These are phyloP conservation scores for Carassius carassius DNA, from an alignment of 2,113 vertebrate genomes.

Conservation along the genomic window DNA sequence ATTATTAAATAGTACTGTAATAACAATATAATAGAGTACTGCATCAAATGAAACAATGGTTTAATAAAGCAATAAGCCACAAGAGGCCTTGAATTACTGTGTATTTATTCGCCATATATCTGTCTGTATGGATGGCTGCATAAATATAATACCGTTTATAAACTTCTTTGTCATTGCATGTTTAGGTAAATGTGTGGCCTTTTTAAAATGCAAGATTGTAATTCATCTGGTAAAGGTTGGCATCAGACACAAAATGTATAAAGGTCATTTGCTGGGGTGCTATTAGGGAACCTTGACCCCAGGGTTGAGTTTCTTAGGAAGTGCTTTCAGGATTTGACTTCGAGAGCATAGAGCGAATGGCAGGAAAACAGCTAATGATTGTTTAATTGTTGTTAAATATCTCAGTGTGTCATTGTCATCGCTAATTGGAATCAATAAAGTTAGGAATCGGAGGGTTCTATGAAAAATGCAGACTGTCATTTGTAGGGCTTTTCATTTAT, in stretches of 20 bases:
- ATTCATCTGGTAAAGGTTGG: not conserved
- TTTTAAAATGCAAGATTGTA: not conserved
- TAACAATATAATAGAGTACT: no score
- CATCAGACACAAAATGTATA: not conserved
- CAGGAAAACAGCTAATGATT: not conserved
- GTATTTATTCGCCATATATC: no score
- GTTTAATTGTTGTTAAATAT: constrained; percentile 20
- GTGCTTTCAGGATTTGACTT: not conserved
- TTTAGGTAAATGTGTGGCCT: not conserved
- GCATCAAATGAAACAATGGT: not conserved
- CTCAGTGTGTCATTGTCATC: not conserved
- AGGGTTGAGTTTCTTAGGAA: not conserved
- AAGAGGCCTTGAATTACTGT: not conserved
- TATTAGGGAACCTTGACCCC: not conserved
- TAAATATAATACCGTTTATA: not conserved
- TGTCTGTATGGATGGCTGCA: not conserved
- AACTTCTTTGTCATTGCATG: no score
- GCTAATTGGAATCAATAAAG: constrained; percentile 49
- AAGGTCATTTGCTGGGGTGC: not conserved
- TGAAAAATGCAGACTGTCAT: not conserved
- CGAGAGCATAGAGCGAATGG: not conserved
- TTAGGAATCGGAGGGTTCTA: not conserved
- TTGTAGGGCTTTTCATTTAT: constrained; percentile 23
- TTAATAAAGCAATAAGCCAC: not conserved
- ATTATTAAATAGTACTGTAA: not conserved